These are phyloP conservation scores for Theropithecus gelada DNA, from an alignment of 2,113 vertebrate genomes.

Conservation along the genomic window DNA sequence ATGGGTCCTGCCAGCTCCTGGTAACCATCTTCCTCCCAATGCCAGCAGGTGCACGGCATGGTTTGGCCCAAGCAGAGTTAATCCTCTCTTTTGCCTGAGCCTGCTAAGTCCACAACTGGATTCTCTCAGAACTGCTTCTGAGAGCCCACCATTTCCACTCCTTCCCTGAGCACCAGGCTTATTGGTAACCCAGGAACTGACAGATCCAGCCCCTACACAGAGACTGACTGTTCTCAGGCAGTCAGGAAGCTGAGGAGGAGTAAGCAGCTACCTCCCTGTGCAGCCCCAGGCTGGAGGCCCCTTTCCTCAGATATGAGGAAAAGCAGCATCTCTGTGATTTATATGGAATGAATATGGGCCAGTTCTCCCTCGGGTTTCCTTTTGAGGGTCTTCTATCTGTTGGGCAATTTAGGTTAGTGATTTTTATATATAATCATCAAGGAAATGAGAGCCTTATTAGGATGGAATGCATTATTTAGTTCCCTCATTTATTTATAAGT, in stretches of 20 bases:
- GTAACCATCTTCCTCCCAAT: neutral
- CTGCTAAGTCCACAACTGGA: neutral
- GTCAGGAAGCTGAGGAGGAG: neutral
- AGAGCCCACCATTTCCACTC: neutral
- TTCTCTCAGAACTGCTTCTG: neutral
- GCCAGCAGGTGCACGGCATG: neutral
- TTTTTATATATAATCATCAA: constrained; percentile 25
- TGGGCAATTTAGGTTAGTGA: neutral
- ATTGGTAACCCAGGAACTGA: neutral
- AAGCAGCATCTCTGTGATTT: constrained; percentile 38
- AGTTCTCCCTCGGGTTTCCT: constrained; percentile 45
- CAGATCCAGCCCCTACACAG: neutral
- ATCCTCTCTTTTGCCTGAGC: neutral
- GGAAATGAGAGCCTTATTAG: constrained; percentile 54
- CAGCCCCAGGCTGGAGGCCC: neutral
- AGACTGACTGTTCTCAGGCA: neutral
- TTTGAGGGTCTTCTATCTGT: constrained; percentile 54
- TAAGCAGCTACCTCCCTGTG: neutral
- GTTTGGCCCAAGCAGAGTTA: neutral
- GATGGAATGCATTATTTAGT: constrained; percentile 53
- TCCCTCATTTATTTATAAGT: constrained; percentile 52
- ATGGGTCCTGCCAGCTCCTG: neutral
- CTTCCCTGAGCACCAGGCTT: neutral
- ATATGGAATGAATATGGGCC: neutral
- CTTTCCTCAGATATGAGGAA: neutral